These are phyloP conservation scores for Macquaria ambigua DNA, from an alignment of 2,113 vertebrate species.

Conservation along the genomic window DNA sequence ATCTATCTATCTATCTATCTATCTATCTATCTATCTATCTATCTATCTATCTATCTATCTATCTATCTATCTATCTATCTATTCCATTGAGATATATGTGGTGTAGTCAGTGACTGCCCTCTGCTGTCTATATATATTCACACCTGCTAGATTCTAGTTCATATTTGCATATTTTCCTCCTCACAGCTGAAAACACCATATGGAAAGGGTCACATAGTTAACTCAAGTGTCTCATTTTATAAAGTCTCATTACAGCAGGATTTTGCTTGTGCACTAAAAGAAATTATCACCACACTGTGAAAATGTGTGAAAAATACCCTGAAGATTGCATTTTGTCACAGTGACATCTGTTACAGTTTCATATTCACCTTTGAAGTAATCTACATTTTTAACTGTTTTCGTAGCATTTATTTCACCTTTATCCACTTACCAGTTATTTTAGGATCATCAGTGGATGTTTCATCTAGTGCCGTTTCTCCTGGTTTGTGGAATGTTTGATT, in stretches of 20 bases:
- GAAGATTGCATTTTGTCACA: not conserved
- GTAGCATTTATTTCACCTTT: not conserved
- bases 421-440: not conserved
- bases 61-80: not conserved
- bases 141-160: not conserved
- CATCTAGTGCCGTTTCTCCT: not conserved
- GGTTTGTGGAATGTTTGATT: not conserved
- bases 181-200: conserved; percentile 23
- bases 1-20: too few relatives aligned
- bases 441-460: not conserved
- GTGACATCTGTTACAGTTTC: conserved; percentile 5
- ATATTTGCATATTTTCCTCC: conserved; percentile 27
- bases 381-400: not conserved
- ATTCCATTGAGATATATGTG: conserved; percentile 1
- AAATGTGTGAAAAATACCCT: not conserved
- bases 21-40: not conserved
- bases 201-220: conserved; percentile 1
- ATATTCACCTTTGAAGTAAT: not conserved
- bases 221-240: conserved; percentile 10
- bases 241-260: not conserved
- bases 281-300: conserved; percentile 4
- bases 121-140: conserved; percentile 48
- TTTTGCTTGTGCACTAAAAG: conserved; percentile 1
- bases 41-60: not conserved
- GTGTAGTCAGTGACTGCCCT: conserved; percentile 50